Base-by-base conservation (phyloP, 2,888 invertebrate genomes). In the Habrosyne pyritoides region DNA sequence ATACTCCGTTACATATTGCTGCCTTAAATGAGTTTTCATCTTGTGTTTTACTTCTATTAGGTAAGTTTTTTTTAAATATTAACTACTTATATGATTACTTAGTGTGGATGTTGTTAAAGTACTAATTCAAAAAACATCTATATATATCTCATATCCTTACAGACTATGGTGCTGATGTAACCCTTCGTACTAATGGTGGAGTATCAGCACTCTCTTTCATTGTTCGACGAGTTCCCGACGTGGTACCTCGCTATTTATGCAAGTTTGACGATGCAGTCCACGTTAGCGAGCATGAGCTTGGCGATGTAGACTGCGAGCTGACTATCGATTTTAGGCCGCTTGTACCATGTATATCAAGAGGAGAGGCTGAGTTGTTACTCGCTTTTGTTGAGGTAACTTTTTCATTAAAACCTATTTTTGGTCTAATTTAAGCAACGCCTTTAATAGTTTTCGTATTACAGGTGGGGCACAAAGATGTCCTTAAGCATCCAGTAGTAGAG, bases 401-500 rank as follows among this genome's bases (percentile, higher is more conserved):
- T n/a, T 6, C 10, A 33, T 53, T 33, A n/a, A 1, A 54, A 24
- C 30, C 36, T 8, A 14, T n/a, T 30, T 24, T 26, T 26, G 21
- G 22, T 18, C 24, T 21, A 33, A 22, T 10, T 26, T 47, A 36
- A n/a, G n/a, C 18, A n/a, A 47, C n/a, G 30, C 14, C 42, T 48
- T 18, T 21, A 10, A 8, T 8, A 21, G 3, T 46, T 18, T 47
- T 49, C 48, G 21, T 24, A 56, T 79, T 76, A 52, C 73, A 92
- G 91, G 96, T 96, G 1, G 97, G 97, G 1, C 96, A 96, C 64
- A 95, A 95, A 71, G 95, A 96, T 53, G 93, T 97, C 8, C 83
- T 97, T 2, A 96, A 96, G 79, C 97, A 97, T 85, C 97, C 97
- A 0, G 92, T 97, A 0, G 97, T 96, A 63, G 97, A 97, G 83